phyloP scores from a whole-genome alignment of 1,140 invertebrate genomes.

The Meteorus sp. region DNA sequence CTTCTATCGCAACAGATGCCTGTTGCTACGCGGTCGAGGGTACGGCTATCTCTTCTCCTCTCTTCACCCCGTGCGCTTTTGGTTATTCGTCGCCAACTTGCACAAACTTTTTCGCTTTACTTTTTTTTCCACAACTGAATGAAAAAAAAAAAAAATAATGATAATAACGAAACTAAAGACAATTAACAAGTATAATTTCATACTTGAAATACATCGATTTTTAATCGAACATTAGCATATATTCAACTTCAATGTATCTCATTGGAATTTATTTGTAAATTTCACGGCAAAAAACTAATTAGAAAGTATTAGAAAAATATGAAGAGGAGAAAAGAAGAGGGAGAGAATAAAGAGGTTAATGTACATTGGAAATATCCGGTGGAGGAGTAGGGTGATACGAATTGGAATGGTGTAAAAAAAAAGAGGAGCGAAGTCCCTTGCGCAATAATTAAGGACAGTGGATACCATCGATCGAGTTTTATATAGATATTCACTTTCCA shows the following conservation, averaged over 20 bases:
- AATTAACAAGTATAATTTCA: too few relatives aligned
- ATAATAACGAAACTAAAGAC: background rate
- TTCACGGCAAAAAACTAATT: too few relatives aligned
- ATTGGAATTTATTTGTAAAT: too few relatives aligned
- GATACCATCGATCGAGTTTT: conserved; percentile 52
- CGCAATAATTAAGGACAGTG: conserved; percentile 26
- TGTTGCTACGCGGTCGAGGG: conserved; percentile 51
- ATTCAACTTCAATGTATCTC: too few relatives aligned
- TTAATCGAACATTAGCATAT: too few relatives aligned
- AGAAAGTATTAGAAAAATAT: too few relatives aligned
- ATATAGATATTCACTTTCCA: conserved; percentile 28
- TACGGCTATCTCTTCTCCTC: conserved; percentile 22
- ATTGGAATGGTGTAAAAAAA: conserved; percentile 1
- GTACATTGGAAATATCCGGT: too few relatives aligned
- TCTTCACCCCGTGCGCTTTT: conserved; percentile 24
- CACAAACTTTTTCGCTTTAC: conserved; percentile 30
- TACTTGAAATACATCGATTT: too few relatives aligned
- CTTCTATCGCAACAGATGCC: conserved; percentile 55
- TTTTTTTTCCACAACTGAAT: too few relatives aligned
- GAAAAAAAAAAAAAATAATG: too few relatives aligned
- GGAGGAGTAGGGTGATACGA: background rate
- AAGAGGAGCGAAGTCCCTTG: conserved; percentile 16
- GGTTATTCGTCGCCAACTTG: conserved; percentile 47
- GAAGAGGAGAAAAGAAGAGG: background rate
- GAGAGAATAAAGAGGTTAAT: conserved; percentile 17